Percentiles rank a stretch among this genome's conserved stretches.
phyloP scores from a whole-genome alignment of 2,888 invertebrate species.

The Cordylochernes scorpioides region DNA sequence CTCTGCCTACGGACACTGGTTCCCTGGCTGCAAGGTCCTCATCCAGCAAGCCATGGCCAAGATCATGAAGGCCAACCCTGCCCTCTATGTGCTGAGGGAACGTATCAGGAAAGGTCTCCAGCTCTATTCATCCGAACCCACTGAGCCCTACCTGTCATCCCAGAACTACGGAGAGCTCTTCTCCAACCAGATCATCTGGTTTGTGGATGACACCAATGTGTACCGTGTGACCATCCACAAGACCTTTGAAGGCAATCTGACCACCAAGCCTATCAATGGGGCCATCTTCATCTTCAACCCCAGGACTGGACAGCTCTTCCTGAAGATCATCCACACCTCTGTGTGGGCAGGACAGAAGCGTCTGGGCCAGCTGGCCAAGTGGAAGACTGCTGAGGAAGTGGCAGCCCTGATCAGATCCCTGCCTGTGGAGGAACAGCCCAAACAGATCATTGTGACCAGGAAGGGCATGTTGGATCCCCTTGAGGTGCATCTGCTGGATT shows the following conservation, averaged over 20 bases:
- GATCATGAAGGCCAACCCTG: constrained; percentile 99
- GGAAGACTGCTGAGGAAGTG: constrained; percentile 99
- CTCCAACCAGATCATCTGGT: constrained; percentile 99
- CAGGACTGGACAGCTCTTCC: constrained; percentile 85
- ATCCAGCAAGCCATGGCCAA: constrained; percentile 99
- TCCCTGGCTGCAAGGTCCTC: constrained; percentile 91
- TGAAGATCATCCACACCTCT: constrained; percentile 97
- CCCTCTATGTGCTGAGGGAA: constrained; percentile 82
- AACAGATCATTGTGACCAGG: constrained; percentile 96
- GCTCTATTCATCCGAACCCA: constrained; percentile 92
- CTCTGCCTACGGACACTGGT: constrained; percentile 98
- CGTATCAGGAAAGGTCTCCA: constrained; percentile 95
- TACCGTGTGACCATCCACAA: constrained; percentile 98
- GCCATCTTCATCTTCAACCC: constrained; percentile 99
- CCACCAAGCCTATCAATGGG: constrained; percentile 97
- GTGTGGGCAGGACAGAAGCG: constrained; percentile 99
- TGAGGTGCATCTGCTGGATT: constrained; percentile 96
- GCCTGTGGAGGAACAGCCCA: constrained; percentile 97
- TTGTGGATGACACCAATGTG: constrained; percentile 97
- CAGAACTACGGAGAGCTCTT: constrained; percentile 99
- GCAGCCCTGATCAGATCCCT: constrained; percentile 92
- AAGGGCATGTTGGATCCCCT: constrained; percentile 99
- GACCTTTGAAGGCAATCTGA: constrained; percentile 35
- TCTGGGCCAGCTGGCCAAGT: constrained; percentile 82
- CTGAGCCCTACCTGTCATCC: constrained; percentile 91